phyloP scores from a whole-genome alignment of 2,797 vertebrate species.

The Enteromius treurensis region DNA sequence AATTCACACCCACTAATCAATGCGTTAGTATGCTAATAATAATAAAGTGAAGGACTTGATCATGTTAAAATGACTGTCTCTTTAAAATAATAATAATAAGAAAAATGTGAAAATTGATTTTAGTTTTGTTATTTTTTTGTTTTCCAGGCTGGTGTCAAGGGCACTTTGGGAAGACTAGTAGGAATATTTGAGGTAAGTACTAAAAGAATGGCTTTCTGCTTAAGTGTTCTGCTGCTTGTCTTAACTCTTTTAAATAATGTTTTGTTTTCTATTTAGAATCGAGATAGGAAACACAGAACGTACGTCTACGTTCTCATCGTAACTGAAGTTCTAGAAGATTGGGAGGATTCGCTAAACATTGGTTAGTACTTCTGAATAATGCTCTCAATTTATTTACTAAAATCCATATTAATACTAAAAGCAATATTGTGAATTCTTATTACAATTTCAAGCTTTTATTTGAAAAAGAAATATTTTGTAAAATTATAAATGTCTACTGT shows the following conservation, averaged over 20 bases:
- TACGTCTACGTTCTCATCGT: slow-evolving; percentile 97
- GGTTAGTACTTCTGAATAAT: slow-evolving; percentile 76
- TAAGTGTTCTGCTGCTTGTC: background rate
- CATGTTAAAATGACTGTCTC: background rate
- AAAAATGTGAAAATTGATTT: background rate
- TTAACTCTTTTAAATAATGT: background rate
- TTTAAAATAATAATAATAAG: background rate
- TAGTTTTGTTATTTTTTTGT: slow-evolving; percentile 16
- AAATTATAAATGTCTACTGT: background rate
- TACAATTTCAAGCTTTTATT: background rate
- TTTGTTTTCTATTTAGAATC: slow-evolving; percentile 79
- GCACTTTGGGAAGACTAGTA: slow-evolving; percentile 94
- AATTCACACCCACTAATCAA: background rate
- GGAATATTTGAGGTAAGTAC: slow-evolving; percentile 95
- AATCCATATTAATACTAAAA: background rate
- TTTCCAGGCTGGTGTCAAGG: slow-evolving; percentile 95
- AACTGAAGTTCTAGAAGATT: slow-evolving; percentile 96
- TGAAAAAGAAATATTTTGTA: background rate
- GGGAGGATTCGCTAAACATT: slow-evolving; percentile 98
- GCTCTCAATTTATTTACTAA: background rate
- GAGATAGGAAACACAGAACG: slow-evolving; percentile 96
- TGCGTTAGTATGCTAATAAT: background rate
- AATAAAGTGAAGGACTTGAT: background rate
- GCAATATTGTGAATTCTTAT: background rate
- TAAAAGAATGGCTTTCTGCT: background rate